Conservation (phyloP, 2,113 vertebrate genomes). For the Myrmecobius fasciatus region DNA sequence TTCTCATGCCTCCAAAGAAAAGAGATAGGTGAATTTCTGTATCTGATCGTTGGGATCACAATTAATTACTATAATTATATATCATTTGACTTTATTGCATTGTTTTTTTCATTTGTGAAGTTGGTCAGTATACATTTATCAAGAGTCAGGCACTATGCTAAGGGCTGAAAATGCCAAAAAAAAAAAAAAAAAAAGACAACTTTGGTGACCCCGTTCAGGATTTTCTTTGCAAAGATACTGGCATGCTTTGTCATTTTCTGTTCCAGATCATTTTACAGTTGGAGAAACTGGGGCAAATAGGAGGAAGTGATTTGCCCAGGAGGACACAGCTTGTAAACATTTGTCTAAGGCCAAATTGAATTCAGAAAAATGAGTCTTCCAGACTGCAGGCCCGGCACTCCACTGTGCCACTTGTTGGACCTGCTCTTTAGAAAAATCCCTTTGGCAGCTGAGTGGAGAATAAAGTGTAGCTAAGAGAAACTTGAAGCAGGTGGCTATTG, state of each 20-base stretch:
- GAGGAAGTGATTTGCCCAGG: background rate
- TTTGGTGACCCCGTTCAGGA: background rate
- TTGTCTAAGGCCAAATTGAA: background rate
- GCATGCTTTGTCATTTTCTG: background rate
- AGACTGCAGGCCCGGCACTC: background rate
- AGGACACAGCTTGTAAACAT: too few relatives aligned
- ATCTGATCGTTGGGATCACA: background rate
- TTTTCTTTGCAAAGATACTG: background rate
- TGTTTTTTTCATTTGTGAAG: conserved; percentile 53
- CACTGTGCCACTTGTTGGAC: background rate
- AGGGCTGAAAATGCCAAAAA: background rate
- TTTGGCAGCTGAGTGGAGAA: background rate
- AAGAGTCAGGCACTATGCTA: background rate
- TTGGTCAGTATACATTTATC: background rate
- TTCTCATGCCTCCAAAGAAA: background rate
- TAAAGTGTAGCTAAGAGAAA: background rate
- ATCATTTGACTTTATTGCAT: conserved; percentile 30
- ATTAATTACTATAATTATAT: background rate
- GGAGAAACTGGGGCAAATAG: background rate
- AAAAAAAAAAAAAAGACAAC: background rate
- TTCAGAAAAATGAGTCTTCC: background rate
- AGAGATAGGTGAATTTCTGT: background rate
- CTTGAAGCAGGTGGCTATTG: background rate
- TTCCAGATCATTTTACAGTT: background rate
- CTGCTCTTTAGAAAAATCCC: background rate